These are phyloP conservation scores for Brienomyrus longianalis DNA, from an alignment of 2,113 vertebrate genomes.

Conservation along the genomic window DNA sequence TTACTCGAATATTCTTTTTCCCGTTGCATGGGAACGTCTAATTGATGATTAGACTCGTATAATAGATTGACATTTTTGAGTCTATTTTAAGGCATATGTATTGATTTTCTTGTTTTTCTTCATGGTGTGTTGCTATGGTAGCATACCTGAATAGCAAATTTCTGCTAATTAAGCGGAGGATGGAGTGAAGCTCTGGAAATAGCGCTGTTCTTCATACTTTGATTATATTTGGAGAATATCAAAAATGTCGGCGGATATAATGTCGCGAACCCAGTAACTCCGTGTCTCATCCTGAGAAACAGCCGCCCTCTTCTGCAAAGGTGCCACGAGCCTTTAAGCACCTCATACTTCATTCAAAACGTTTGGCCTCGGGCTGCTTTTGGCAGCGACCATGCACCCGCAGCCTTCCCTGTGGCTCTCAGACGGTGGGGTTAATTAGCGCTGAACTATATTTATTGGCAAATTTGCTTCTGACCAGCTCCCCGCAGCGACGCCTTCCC, in stretches of 20 bases:
- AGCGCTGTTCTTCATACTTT: not conserved
- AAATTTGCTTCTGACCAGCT: not conserved
- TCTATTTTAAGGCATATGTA: constrained; percentile 2
- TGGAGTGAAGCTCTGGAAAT: not conserved
- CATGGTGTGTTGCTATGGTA: constrained; percentile 15
- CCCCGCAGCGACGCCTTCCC: not conserved
- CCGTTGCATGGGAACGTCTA: not conserved
- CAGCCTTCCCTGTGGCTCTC: not conserved
- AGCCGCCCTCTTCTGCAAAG: not conserved
- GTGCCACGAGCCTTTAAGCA: not conserved
- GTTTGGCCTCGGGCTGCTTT: not conserved
- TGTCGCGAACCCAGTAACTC: not conserved
- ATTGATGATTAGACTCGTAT: not conserved
- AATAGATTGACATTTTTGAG: constrained; percentile 5
- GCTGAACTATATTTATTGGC: constrained; percentile 7
- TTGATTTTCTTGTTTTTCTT: not conserved
- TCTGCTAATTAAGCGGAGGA: not conserved
- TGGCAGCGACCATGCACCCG: not conserved
- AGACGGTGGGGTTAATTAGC: not conserved
- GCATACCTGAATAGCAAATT: constrained; percentile 13
- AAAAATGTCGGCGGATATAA: not conserved
- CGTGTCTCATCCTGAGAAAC: not conserved
- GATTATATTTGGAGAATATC: not conserved
- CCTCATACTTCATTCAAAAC: not conserved
- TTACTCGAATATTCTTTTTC: not conserved